Evolutionary conservation across 2,888 invertebrate genomes (phyloP).

Genomic region (Ophioninae sp.): DNA sequence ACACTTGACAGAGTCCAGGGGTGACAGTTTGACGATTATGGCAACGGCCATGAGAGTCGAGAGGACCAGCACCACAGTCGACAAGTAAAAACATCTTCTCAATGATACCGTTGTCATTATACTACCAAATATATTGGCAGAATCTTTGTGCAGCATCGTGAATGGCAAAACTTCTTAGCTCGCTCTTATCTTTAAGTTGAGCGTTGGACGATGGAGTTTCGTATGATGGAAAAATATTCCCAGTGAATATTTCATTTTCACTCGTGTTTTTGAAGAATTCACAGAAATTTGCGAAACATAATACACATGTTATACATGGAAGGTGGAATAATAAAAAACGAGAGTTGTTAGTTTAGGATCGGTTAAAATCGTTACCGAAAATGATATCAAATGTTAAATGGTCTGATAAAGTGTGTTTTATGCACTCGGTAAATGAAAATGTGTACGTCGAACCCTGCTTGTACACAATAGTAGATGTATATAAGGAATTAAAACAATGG

Average conservation of each 20-base stretch:
- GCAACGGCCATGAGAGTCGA: slow-evolving; percentile 76
- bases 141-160: slow-evolving; percentile 56
- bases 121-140: slow-evolving; percentile 67
- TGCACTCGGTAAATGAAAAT: not conserved
- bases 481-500: slow-evolving; percentile 57
- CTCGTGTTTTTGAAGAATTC: not conserved
- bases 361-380: not conserved
- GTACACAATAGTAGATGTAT: slow-evolving; percentile 15
- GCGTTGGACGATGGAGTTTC: not conserved
- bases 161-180: not conserved
- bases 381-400: not conserved
- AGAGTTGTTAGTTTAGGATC: not conserved
- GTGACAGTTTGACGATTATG: slow-evolving; percentile 75
- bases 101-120: slow-evolving; percentile 70
- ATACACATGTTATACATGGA: not conserved
- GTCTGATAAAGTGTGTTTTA: not conserved
- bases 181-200: not conserved
- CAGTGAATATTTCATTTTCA: not conserved
- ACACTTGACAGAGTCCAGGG: slow-evolving; percentile 74
- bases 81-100: slow-evolving; percentile 74
- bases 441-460: not conserved
- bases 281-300: not conserved
- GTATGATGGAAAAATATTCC: not conserved
- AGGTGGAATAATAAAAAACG: not conserved
- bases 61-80: slow-evolving; percentile 71